phyloP scores from a whole-genome alignment of 2,797 vertebrate genomes.

The Choloepus didactylus region DNA sequence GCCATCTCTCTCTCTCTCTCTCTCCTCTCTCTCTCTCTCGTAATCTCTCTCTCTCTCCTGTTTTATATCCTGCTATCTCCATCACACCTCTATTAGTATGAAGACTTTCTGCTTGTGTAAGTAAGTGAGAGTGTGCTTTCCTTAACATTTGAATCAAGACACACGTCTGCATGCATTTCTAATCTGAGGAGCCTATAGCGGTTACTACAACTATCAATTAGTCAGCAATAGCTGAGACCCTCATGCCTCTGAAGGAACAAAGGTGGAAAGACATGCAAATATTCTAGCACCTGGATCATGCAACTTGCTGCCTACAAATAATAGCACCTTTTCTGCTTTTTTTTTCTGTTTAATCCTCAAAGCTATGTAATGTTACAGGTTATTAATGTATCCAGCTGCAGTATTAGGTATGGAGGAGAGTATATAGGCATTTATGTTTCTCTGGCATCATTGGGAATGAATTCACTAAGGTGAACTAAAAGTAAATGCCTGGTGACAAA shows the following conservation, averaged over 20 bases:
- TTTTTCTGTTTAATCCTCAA: slow-evolving; percentile 67
- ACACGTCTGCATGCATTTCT: slow-evolving; percentile 87
- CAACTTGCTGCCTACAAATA: slow-evolving; percentile 86
- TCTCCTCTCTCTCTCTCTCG: slow-evolving; percentile 67
- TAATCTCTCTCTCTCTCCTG: slow-evolving; percentile 71
- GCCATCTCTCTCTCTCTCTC: slow-evolving; percentile 87
- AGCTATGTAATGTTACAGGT: slow-evolving; percentile 77
- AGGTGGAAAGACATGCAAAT: slow-evolving; percentile 87
- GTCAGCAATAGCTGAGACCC: slow-evolving; percentile 87
- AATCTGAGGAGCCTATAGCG: slow-evolving; percentile 85
- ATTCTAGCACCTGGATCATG: slow-evolving; percentile 84
- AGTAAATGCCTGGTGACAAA: slow-evolving; percentile 73
- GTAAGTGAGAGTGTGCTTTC: slow-evolving; percentile 85
- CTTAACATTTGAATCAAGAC: slow-evolving; percentile 87
- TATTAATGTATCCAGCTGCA: slow-evolving; percentile 79
- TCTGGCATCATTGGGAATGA: slow-evolving; percentile 71
- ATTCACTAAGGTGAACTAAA: slow-evolving; percentile 81
- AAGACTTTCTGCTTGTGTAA: slow-evolving; percentile 87
- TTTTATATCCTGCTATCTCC: slow-evolving; percentile 88
- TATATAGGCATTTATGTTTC: slow-evolving; percentile 71
- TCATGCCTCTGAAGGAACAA: slow-evolving; percentile 86
- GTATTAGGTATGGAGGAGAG: slow-evolving; percentile 76
- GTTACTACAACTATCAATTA: slow-evolving; percentile 89
- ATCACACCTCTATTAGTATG: slow-evolving; percentile 87
- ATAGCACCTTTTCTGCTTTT: slow-evolving; percentile 77